phyloP scores from a whole-genome alignment of 2,797 vertebrate genomes.

The Sorex maritimensis region DNA sequence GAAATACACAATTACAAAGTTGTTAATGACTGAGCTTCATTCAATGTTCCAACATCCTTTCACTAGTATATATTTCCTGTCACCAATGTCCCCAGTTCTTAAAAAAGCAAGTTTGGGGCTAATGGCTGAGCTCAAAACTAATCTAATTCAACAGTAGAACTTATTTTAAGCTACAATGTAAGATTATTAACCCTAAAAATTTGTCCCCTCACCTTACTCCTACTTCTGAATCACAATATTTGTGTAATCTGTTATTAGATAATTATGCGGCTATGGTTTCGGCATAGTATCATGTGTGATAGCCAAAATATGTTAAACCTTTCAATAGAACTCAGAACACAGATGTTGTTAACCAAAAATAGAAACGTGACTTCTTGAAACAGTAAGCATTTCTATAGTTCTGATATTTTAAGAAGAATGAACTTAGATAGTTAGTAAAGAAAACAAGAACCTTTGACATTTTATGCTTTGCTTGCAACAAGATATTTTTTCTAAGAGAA shows the following conservation, averaged over 20 bases:
- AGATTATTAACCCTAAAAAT: background rate
- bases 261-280: conserved; percentile 48
- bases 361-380: conserved; percentile 41
- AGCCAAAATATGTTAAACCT: too few species aligned
- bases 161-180: conserved; percentile 20
- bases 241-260: conserved; percentile 38
- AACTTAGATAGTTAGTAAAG: conserved; percentile 36
- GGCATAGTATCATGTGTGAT: background rate
- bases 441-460: conserved; percentile 42
- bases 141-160: conserved; percentile 40
- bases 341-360: conserved; percentile 56
- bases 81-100: background rate
- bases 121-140: conserved; percentile 36
- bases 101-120: background rate
- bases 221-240: conserved; percentile 28
- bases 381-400: background rate
- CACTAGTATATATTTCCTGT: too few species aligned
- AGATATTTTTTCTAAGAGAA: conserved; percentile 16
- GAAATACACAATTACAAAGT: too few species aligned
- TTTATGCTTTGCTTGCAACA: conserved; percentile 48
- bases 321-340: conserved; percentile 5
- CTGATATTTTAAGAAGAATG: conserved; percentile 48
- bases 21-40: too few species aligned
- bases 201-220: background rate
- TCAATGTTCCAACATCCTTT: too few species aligned